phyloP scores from a whole-genome alignment of 2,797 vertebrate species.

The Botia almorhae region DNA sequence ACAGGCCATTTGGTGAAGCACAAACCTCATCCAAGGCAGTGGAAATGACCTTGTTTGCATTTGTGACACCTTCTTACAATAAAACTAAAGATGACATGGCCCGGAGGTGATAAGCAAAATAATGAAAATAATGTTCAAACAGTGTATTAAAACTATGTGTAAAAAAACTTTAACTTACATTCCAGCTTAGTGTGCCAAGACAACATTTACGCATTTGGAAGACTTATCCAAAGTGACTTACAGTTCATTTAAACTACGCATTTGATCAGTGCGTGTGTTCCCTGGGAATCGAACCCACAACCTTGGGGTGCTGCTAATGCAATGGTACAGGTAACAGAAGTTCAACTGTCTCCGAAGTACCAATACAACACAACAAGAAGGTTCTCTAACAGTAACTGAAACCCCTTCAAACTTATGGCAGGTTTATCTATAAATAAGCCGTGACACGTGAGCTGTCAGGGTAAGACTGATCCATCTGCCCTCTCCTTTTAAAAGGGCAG shows the following conservation, averaged over 20 bases:
- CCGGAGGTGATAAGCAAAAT: too few species aligned
- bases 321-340: not conserved
- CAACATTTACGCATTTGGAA: too few species aligned
- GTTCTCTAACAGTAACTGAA: not conserved
- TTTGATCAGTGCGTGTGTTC: too few species aligned
- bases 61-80: not conserved
- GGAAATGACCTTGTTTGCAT: not conserved
- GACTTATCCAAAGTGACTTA: too few species aligned
- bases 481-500: constrained; percentile 21
- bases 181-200: too few species aligned
- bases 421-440: constrained; percentile 14
- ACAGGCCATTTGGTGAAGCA: constrained; percentile 43
- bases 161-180: too few species aligned
- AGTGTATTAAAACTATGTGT: not conserved
- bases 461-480: constrained; percentile 20
- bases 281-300: too few species aligned
- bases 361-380: not conserved
- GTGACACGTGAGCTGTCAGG: constrained; percentile 29
- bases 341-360: not conserved
- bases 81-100: not conserved
- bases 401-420: not conserved
- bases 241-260: too few species aligned
- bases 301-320: too few species aligned
- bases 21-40: not conserved
- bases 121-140: not conserved